phyloP scores from a whole-genome alignment of 2,888 invertebrate species.

The Metacarcinus magister region DNA sequence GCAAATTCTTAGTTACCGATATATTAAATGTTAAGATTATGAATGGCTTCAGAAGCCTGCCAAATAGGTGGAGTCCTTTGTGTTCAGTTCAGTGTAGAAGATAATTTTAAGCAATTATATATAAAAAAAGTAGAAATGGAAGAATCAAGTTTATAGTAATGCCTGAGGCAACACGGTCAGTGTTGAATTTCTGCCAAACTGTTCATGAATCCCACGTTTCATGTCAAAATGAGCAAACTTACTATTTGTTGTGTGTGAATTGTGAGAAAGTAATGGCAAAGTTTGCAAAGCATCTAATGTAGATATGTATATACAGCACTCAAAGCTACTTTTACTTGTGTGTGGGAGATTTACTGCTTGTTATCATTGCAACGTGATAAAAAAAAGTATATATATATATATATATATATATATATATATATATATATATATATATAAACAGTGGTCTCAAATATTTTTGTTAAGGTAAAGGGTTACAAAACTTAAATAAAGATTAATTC shows the following conservation, averaged over 20 bases:
- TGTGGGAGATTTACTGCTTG: neutral
- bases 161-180: too few relatives aligned
- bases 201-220: neutral
- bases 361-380: neutral
- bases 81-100: too few relatives aligned
- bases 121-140: too few relatives aligned
- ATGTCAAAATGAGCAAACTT: neutral
- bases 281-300: conserved; percentile 21
- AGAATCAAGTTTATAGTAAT: too few relatives aligned
- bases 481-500: neutral
- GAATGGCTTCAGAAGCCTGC: too few relatives aligned
- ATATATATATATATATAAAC: neutral
- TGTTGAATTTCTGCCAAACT: too few relatives aligned
- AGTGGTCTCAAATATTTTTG: neutral
- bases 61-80: too few relatives aligned
- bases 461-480: neutral
- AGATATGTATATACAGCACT: neutral
- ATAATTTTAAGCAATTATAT: too few relatives aligned
- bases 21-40: too few relatives aligned
- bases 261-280: neutral
- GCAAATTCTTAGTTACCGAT: neutral
- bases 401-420: neutral
- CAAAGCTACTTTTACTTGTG: neutral
- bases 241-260: neutral
- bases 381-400: neutral